Evolutionary conservation across 1,140 invertebrate genomes (phyloP).

Genomic region (Hirudo medicinalis): DNA sequence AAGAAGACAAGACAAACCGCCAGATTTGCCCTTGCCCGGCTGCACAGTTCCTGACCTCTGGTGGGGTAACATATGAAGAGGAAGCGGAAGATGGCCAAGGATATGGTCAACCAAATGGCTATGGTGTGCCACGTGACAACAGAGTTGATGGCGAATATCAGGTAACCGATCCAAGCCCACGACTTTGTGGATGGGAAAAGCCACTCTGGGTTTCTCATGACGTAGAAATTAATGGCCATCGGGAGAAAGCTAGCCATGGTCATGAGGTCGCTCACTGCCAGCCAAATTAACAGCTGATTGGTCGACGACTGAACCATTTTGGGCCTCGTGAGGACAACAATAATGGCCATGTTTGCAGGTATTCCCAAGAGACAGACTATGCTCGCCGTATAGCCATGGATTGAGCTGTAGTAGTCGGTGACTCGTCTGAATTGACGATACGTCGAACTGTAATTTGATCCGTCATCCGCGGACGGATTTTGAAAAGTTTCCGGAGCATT

Average conservation of each 20-base stretch:
- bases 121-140: conserved; percentile 72
- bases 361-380: conserved; percentile 73
- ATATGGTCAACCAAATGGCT: conserved; percentile 81
- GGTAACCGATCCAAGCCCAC: conserved; percentile 32
- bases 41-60: conserved; percentile 52
- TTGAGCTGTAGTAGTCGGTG: conserved; percentile 33
- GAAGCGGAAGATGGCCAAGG: conserved; percentile 66
- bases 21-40: conserved; percentile 54
- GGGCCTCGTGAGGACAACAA: conserved; percentile 71
- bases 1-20: conserved; percentile 60
- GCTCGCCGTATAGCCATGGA: conserved; percentile 58
- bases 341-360: conserved; percentile 73
- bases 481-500: conserved; percentile 2
- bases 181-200: conserved; percentile 25
- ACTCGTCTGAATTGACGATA: conserved; percentile 24
- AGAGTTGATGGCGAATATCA: conserved; percentile 50
- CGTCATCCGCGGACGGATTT: neutral
- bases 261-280: conserved; percentile 70
- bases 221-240: conserved; percentile 55
- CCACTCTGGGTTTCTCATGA: conserved; percentile 28
- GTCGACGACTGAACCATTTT: conserved; percentile 65
- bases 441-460: neutral
- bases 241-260: conserved; percentile 77
- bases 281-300: conserved; percentile 66
- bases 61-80: conserved; percentile 67